These are phyloP conservation scores for Limnephilus rhombicus DNA, from an alignment of 2,888 invertebrate species.

Conservation along the genomic window DNA sequence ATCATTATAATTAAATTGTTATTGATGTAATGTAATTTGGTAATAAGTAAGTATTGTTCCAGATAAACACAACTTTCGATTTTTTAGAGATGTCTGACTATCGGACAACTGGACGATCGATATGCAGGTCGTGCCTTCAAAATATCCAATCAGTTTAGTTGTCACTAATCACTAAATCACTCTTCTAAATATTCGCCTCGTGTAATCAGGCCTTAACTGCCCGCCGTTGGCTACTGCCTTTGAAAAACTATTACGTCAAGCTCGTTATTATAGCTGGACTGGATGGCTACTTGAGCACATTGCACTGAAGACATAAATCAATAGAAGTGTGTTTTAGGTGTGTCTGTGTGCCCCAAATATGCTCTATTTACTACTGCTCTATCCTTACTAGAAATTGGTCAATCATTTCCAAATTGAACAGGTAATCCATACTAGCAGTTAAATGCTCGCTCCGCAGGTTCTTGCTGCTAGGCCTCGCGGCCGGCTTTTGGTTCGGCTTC, in stretches of 20 bases:
- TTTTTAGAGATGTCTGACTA: too few species aligned
- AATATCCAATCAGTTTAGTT: too few species aligned
- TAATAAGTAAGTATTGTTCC: too few species aligned
- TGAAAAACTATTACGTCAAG: conserved; percentile 1
- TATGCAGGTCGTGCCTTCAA: too few species aligned
- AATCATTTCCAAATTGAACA: background rate
- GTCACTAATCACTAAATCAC: too few species aligned
- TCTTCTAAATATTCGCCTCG: too few species aligned
- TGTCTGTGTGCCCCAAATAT: background rate
- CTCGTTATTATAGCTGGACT: background rate
- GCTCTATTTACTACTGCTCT: background rate
- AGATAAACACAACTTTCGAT: too few species aligned
- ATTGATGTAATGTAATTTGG: too few species aligned
- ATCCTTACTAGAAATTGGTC: background rate
- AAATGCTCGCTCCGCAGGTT: background rate
- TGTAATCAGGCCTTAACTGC: background rate
- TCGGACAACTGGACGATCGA: too few species aligned
- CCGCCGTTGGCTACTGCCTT: background rate
- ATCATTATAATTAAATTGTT: too few species aligned
- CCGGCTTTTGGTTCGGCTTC: too few species aligned
- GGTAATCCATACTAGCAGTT: background rate
- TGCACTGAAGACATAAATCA: background rate
- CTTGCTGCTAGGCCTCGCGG: too few species aligned
- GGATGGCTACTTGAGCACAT: background rate
- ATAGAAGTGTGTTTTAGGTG: background rate